Base-by-base conservation (phyloP, 2,113 vertebrate species). In the Erythrocebus patas region DNA sequence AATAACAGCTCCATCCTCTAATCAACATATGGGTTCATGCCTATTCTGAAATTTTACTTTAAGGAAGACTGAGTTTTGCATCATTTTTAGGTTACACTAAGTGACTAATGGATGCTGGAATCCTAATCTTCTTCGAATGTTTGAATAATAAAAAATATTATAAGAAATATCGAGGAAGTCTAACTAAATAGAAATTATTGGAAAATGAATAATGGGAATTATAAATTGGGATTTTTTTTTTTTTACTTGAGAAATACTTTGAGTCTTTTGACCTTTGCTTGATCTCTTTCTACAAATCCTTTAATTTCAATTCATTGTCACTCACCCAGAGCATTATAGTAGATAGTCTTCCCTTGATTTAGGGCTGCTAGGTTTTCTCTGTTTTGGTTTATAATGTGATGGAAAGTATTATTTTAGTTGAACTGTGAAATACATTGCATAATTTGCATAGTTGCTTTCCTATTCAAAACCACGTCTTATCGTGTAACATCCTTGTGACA, bases 1-100 rank as follows among this genome's bases (percentile, higher is more conserved):
- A 12, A 73, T 91, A 93, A 86, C 38, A 92, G 23, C 48, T 78
- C 84, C 45, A 18, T 43, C 17, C 38, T 91, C 57, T 72, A 90
- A 84, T 57, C 93, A 66, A 64, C n/a, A 59, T 22, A 89, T 57
- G n/a, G 40, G 25, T 66, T 91, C 73, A 64, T 40, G 23, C n/a
- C 61, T 78, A 85, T 84, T 95, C 59, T 80, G 80, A 95, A 96
- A 95, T 92, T 80, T 93, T 91, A 91, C 89, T 95, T 92, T 94
- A 94, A 88, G 68, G 72, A 2, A 0, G 18, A 92, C 84, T 82
- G 57, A 85, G 30, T 76, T 96, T 95, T 80, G 27, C 38, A 78
- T 91, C 9, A 17, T 64, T 89, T 96, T 94, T 89, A 75, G 1
- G 89, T 95, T 83, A 64, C n/a, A 64, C 61, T 64, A 91, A 96